Conservation (phyloP, 37 sponge, comb jelly and placozoan genomes). For the Ianthella basta region DNA sequence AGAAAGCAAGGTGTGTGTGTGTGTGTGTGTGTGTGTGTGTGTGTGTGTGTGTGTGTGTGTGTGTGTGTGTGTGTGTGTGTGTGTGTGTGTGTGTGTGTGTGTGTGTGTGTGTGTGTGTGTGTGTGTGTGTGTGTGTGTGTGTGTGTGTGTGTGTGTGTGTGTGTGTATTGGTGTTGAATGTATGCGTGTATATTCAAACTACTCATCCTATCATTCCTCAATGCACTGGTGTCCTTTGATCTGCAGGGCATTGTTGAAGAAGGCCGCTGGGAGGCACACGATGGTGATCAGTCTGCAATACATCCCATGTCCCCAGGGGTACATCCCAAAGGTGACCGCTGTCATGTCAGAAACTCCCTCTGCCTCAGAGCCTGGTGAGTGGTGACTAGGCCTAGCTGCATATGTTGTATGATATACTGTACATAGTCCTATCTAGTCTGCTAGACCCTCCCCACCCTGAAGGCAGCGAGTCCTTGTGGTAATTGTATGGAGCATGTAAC, state of each 20-base stretch:
- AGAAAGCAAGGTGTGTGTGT: constrained; percentile 51
- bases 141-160: background rate
- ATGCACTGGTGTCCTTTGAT: background rate
- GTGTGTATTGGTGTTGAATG: background rate
- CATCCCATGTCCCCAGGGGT: constrained; percentile 24
- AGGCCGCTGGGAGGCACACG: background rate
- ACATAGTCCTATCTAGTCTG: no score
- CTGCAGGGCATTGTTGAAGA: constrained; percentile 14
- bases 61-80: no score
- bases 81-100: background rate
- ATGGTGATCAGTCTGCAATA: background rate
- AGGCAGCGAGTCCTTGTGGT: no score
- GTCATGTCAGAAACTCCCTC: constrained; percentile 8
- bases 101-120: background rate
- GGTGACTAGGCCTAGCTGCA: no score
- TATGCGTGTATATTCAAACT: background rate
- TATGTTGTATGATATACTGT: no score
- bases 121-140: background rate
- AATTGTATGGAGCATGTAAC: no score
- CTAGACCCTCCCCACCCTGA: no score
- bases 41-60: background rate
- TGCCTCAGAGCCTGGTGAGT: constrained; percentile 26
- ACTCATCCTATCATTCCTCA: background rate
- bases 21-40: background rate
- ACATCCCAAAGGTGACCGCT: constrained; percentile 2